These are phyloP conservation scores for Rissa tridactyla DNA, from an alignment of 2,113 vertebrate genomes.

Conservation along the genomic window DNA sequence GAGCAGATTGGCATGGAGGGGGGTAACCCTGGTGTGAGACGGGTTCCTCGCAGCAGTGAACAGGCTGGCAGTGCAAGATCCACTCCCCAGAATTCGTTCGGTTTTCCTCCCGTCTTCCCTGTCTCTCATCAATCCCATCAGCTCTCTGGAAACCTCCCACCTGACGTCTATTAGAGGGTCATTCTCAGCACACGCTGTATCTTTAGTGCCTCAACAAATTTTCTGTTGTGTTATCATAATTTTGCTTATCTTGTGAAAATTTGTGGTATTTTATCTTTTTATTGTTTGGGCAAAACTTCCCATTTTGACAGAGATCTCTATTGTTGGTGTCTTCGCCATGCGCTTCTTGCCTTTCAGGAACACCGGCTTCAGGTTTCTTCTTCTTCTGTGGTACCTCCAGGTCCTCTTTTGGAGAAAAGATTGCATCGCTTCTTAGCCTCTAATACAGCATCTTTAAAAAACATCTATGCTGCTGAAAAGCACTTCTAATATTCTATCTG, in stretches of 20 bases:
- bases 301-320: background rate
- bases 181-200: background rate
- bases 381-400: background rate
- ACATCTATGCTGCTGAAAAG: background rate
- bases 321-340: fast-evolving
- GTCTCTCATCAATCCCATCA: background rate
- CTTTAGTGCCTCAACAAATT: background rate
- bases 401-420: background rate
- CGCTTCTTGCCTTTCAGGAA: background rate
- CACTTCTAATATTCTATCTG: too few species aligned
- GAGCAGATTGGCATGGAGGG: background rate
- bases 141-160: background rate
- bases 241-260: background rate
- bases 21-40: fast-evolving
- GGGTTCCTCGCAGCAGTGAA: fast-evolving
- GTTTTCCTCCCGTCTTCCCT: background rate
- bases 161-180: fast-evolving
- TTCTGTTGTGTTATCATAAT: background rate
- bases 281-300: background rate
- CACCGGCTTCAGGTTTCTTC: background rate
- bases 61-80: background rate
- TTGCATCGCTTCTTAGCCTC: background rate
- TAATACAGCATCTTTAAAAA: background rate
- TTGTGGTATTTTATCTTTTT: background rate
- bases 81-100: background rate